Base-by-base conservation (phyloP, 2,888 invertebrate species). In the Melanostoma mellinum region DNA sequence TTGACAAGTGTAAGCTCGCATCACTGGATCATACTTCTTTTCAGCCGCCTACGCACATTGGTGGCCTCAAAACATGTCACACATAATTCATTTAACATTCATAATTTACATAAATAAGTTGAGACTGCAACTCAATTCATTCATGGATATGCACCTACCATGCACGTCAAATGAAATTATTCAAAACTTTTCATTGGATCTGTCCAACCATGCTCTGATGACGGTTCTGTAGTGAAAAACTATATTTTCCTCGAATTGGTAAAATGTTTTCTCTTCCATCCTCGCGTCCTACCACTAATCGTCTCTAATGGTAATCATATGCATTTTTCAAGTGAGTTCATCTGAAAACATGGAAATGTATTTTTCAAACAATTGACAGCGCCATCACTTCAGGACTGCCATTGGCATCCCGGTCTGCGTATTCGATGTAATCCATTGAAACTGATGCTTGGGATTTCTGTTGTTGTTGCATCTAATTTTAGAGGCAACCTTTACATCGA, bases 321-420 rank as follows among this genome's bases (percentile, higher is more conserved):
- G 48, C 48, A 52, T 53, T 63, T 63, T 77, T 68, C 56, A 53
- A 65, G 73, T 75, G 75, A 75, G 75, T 75, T 53, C 71, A 75
- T 72, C 60, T 72, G 50, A 81, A 76, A 76, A 55, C 55, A 76
- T 68, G 60, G 40, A 61, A 53, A 63, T 67, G 20, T 56, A 60
- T 67, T 38, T 68, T 42, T 35, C n/a, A 8, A 78, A 82, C 77
- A 82, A 78, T 74, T 78, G 73, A 74, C 73, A 77, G 77, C 67
- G 72, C 71, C 81, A 71, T 55, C 67, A 46, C 30, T 32, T 56
- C 32, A 52, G 42, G 32, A 53, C 6, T n/a, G 10, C 50, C 9
- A 42, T 4, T 32, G 20, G 38, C 48, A 60, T 38, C 35, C 42
- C 42, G 42, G 9, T 3, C 8, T n/a, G 42, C 9, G 6, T 5